Percentiles rank a stretch among this genome's conserved stretches.
phyloP scores from a whole-genome alignment of 2,113 vertebrate species.

The Galemys pyrenaicus region DNA sequence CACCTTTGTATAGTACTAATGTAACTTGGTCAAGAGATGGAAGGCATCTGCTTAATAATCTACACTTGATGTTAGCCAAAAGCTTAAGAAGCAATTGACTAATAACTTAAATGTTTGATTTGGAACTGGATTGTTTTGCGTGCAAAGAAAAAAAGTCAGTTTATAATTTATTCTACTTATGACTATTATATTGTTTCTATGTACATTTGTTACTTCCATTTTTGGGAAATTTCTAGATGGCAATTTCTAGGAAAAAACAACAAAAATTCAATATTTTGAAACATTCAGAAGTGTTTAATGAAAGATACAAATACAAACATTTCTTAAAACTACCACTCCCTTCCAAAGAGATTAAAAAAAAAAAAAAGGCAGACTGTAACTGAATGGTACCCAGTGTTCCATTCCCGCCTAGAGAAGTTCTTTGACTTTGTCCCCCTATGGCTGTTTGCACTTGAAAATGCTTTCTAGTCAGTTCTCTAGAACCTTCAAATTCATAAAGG shows the following conservation, averaged over 20 bases:
- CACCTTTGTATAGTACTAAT: not conserved
- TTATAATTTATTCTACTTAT: not conserved
- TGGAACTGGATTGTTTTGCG: conserved; percentile 12
- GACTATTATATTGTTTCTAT: not conserved
- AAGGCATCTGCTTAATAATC: not conserved
- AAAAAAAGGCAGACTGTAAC: not conserved
- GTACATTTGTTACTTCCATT: not conserved
- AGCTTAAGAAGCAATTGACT: not conserved
- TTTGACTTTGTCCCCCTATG: not conserved
- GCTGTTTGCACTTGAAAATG: conserved; percentile 42
- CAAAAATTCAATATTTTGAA: not conserved
- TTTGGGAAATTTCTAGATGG: conserved; percentile 25
- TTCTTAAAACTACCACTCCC: not conserved
- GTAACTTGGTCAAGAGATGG: not conserved
- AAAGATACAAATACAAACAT: conserved; percentile 46
- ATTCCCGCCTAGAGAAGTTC: not conserved
- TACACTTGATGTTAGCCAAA: no score
- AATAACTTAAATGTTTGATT: not conserved
- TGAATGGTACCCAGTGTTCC: not conserved
- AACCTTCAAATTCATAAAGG: conserved; percentile 20
- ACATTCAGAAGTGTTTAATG: not conserved
- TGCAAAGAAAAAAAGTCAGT: not conserved
- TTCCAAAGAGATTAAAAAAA: not conserved
- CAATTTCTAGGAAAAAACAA: conserved; percentile 12
- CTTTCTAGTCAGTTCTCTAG: not conserved